A percentile compares a stretch with the other conserved stretches of the same genome.
Conservation (phyloP, 2,888 invertebrate genomes). For the Drosophila meridiana region DNA sequence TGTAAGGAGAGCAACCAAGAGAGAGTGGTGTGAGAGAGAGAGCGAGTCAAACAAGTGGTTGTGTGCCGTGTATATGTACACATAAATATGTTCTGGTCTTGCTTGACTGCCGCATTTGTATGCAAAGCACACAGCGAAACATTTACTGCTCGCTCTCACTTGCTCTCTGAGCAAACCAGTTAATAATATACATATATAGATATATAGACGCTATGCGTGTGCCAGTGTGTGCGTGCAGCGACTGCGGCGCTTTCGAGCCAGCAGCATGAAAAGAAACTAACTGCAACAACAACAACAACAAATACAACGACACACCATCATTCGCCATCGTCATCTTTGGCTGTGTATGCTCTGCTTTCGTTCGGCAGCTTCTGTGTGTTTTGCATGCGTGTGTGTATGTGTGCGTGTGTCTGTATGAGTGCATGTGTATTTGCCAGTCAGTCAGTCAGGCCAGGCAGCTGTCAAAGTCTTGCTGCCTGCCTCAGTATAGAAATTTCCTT, state of each 20-base stretch:
- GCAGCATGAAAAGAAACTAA: constrained; percentile 57
- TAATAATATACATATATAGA: constrained; percentile 24
- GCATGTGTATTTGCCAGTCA: constrained; percentile 40
- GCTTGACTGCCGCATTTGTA: constrained; percentile 62
- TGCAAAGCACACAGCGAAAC: constrained; percentile 58
- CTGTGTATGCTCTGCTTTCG: constrained; percentile 72
- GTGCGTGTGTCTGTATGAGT: constrained; percentile 28
- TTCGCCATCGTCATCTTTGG: constrained; percentile 64
- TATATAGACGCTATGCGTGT: constrained; percentile 6
- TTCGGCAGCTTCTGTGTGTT: constrained; percentile 62
- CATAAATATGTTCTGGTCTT: constrained; percentile 45
- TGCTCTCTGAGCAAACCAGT: constrained; percentile 57
- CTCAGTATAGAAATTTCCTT: constrained; percentile 82
- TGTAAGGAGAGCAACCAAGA: constrained; percentile 11
- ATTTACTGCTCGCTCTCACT: constrained; percentile 37
- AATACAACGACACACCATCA: constrained; percentile 27
- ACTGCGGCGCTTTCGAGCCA: constrained; percentile 33
- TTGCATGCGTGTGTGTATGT: constrained; percentile 8
- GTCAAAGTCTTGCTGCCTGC: constrained; percentile 51
- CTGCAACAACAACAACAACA: constrained; percentile 47
- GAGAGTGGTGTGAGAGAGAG: constrained; percentile 23
- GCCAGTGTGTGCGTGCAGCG: constrained; percentile 26
- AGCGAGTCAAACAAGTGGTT: constrained; percentile 74
- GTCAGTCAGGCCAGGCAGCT: constrained; percentile 53
- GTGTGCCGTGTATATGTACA: constrained; percentile 34